Percentiles rank a stretch among this genome's conserved stretches.
phyloP scores from a whole-genome alignment of 2,888 invertebrate species.

The Halocaridina rubra region DNA sequence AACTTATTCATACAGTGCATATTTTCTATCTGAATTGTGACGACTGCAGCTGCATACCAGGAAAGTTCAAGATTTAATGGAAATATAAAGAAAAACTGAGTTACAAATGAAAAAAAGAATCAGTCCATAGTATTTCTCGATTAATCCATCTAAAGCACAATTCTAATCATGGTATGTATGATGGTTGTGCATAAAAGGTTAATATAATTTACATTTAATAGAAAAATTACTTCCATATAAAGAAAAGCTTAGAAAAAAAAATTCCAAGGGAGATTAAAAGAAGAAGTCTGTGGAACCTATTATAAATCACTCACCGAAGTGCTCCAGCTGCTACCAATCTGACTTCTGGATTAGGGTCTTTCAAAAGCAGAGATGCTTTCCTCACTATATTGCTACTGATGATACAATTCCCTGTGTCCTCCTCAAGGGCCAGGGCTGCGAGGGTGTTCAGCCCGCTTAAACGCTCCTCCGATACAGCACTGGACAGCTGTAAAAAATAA shows the following conservation, averaged over 20 bases:
- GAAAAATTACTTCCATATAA: neutral
- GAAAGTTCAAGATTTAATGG: too few relatives aligned
- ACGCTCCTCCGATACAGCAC: conserved; percentile 28
- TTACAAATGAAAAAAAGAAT: too few relatives aligned
- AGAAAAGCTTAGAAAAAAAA: neutral
- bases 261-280: neutral
- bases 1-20: too few relatives aligned
- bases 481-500: too few relatives aligned
- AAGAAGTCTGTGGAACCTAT: too few relatives aligned
- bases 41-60: too few relatives aligned
- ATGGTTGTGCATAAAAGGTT: neutral
- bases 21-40: too few relatives aligned
- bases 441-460: conserved; percentile 38
- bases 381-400: neutral
- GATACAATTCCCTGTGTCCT: neutral
- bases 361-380: conserved; percentile 23
- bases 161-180: too few relatives aligned
- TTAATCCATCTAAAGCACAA: neutral
- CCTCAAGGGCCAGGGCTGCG: conserved; percentile 42
- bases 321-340: conserved; percentile 45
- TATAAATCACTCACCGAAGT: conserved; percentile 34
- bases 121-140: too few relatives aligned
- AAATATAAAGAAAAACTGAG: too few relatives aligned
- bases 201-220: neutral
- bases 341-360: conserved; percentile 29